These are phyloP conservation scores for Heteromurus nitidus DNA, from an alignment of 2,888 invertebrate species.

Conservation along the genomic window DNA sequence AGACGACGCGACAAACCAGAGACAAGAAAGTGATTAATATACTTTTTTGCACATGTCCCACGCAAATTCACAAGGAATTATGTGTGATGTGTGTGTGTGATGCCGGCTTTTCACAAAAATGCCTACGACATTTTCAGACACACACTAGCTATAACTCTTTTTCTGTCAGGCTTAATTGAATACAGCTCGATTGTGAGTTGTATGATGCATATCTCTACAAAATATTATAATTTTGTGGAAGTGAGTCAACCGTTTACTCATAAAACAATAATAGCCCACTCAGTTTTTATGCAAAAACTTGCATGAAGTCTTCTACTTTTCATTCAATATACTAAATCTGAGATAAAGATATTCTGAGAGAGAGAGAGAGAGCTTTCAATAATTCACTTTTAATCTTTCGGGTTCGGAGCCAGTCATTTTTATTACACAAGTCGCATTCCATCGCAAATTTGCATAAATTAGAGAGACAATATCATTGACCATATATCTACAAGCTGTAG, in stretches of 20 bases:
- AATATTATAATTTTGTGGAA: not conserved
- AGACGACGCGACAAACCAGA: too few relatives aligned
- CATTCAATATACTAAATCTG: not conserved
- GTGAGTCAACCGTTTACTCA: not conserved
- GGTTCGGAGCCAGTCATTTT: not conserved
- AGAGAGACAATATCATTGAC: not conserved
- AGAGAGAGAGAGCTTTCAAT: not conserved
- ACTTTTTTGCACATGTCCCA: too few relatives aligned
- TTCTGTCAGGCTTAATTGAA: too few relatives aligned
- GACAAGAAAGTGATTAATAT: too few relatives aligned
- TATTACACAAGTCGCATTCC: not conserved
- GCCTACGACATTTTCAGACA: too few relatives aligned
- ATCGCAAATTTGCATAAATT: not conserved
- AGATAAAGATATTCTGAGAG: too few relatives aligned
- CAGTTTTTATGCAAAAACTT: not conserved
- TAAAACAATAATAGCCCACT: not conserved
- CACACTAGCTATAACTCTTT: too few relatives aligned
- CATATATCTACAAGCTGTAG: too few relatives aligned
- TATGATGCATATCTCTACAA: not conserved
- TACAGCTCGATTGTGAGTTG: too few relatives aligned
- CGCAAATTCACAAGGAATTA: too few relatives aligned
- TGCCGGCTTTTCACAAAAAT: too few relatives aligned
- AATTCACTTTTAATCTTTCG: constrained; percentile 6
- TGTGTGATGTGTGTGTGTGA: too few relatives aligned
- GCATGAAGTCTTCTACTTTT: not conserved